A percentile compares a stretch with the other conserved stretches of the same genome.
phyloP scores from a whole-genome alignment of 92 coral and sea anemone genomes.

The Umimayanthus chanpuru region DNA sequence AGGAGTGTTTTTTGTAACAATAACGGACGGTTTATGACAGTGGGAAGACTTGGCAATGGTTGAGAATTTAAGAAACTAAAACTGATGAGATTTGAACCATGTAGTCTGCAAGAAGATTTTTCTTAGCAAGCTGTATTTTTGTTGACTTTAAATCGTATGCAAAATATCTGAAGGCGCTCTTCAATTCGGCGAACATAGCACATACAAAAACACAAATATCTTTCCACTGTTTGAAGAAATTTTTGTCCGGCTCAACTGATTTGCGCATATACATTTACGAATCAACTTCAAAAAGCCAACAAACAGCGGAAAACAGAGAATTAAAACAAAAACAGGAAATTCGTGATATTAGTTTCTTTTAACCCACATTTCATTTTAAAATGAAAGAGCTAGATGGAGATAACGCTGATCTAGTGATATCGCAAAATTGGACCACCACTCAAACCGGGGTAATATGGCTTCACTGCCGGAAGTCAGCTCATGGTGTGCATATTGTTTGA shows the following conservation, averaged over 20 bases:
- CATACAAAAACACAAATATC: not conserved
- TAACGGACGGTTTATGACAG: constrained; percentile 8
- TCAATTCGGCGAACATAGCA: not conserved
- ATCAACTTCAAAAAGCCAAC: constrained; percentile 21
- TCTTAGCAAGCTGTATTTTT: not conserved
- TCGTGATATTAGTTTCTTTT: constrained; percentile 58
- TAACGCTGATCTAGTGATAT: constrained; percentile 62
- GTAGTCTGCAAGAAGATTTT: not conserved
- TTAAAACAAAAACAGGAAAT: constrained; percentile 64
- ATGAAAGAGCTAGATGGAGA: constrained; percentile 54
- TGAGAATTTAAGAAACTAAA: not conserved
- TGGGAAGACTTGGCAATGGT: not conserved
- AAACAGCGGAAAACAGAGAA: constrained; percentile 47
- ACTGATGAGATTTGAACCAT: not conserved
- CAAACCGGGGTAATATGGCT: constrained; percentile 37
- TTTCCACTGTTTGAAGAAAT: not conserved
- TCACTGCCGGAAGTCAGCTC: constrained; percentile 64
- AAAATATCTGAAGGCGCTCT: not conserved
- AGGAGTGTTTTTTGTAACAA: not conserved
- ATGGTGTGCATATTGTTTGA: constrained; percentile 69
- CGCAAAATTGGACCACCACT: constrained; percentile 45
- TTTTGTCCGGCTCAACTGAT: not conserved
- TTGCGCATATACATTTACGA: constrained; percentile 5
- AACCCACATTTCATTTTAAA: constrained; percentile 59
- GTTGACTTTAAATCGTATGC: constrained; percentile 15